A percentile compares a stretch with the other conserved stretches of the same genome.
Conservation (phyloP, 2,113 vertebrate species). For the Mionectes macconnelli region DNA sequence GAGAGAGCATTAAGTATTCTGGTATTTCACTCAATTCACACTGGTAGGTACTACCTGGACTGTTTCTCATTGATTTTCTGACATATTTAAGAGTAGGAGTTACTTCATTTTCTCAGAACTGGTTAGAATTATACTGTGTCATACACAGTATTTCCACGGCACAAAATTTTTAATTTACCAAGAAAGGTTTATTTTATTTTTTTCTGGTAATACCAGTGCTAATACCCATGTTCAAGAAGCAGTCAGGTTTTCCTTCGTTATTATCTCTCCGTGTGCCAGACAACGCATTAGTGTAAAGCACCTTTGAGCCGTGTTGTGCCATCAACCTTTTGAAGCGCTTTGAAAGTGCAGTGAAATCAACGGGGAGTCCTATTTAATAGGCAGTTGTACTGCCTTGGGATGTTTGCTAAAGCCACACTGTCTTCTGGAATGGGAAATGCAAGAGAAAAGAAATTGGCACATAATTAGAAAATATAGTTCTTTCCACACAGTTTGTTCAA, state of each 20-base stretch:
- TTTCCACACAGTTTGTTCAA: neutral
- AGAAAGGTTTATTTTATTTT: neutral
- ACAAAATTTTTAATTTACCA: neutral
- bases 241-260: neutral
- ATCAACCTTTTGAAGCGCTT: neutral
- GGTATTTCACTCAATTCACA: neutral
- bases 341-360: neutral
- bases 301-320: neutral
- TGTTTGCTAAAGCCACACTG: neutral
- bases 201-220: neutral
- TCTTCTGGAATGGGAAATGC: neutral
- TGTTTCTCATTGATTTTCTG: neutral
- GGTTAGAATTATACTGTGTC: neutral
- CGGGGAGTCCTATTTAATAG: slow-evolving; percentile 13
- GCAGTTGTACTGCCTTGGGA: neutral
- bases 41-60: neutral
- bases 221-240: neutral
- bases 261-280: neutral
- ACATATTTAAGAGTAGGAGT: neutral
- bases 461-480: neutral
- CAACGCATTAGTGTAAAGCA: neutral
- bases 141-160: neutral
- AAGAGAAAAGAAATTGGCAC: neutral
- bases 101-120: neutral
- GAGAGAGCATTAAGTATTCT: neutral